Base-by-base conservation (phyloP, 2,113 vertebrate species). In the Scophthalmus maximus region DNA sequence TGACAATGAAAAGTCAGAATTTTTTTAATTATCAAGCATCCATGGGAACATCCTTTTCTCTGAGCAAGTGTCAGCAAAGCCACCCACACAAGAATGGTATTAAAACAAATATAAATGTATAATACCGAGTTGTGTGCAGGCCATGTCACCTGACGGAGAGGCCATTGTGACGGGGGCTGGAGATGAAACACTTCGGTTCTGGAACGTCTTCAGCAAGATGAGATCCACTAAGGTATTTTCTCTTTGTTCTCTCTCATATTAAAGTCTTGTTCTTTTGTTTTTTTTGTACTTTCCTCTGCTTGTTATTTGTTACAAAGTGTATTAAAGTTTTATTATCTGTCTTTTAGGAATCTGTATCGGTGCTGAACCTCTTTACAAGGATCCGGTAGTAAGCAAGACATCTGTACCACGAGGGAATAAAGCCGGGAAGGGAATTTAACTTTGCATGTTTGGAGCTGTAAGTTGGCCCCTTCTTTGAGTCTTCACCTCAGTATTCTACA, bases 181-280 rank as follows among this genome's bases (percentile, higher is more conserved):
- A 49, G 98, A 99, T 0, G 98, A 99, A 81, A 99, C 97, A 0
- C 90, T 99, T 75, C 89, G 98, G 34, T 99, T 99, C 91, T 99
- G 98, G 98, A 99, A 99, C 0, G 97, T 99, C 83, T 99, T 99
- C 81, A 99, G 98, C 88, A 99, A 99, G 91, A 98, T 97, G 23
- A 95, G 98, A 76, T 99, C 97, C 0, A 99, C 98, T 0, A 99
- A 99, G 96, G 98, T 98, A 88, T 25, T 29, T 25, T 26, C 6
- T 59, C 8, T 51, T 12, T 18, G 36, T 5, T 26, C 14, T 62
- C 18, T 11, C 14, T 56, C 25, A 1, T 44, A 32, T 40, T 49
- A 27, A 61, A 2, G 2, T 32, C 4, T 17, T 6, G 14, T 26
- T 23, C 4, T 26, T 27, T 20, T 30, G 36, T 7, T 12, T 3